Evolutionary conservation across 2,797 vertebrate species (phyloP), one percentile per base, ranked within the genome.

Genomic region (Anisognathus igniventris): DNA sequence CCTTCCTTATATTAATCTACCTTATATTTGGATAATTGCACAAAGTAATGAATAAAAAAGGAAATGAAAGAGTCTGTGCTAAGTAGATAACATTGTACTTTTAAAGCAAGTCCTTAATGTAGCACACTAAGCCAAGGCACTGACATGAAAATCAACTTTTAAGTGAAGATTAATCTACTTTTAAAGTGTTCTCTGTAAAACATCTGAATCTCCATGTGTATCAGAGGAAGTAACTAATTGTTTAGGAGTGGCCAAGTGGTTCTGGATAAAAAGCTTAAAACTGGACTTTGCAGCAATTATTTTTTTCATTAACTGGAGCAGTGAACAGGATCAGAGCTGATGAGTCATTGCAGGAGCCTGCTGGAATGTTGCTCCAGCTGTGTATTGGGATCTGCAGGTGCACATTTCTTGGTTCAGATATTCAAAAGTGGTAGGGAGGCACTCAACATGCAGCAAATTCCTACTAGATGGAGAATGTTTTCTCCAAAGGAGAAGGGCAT

Each of bases 281-380:
- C 28, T 68, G 51, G 76, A 76, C 72, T 93, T 95, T 31, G 72
- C 91, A 94, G 31, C 11, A 27, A 72, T 71, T 91, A 5, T 39
- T 37, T 7, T 66, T 94, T 75, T 56, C 33, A 51, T 86, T 92
- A 92, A 78, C 76, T 90, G 88, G 73, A 60, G 45, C 27, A 44
- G 45, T 47, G 53, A 76, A 65, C 54, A 42, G 45, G 70, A 50
- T 90, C 83, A 92, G 61, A 89, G 88, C 84, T 92, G 85, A 51
- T 92, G 73, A 95, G 60, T 90, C 72, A 88, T 51, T 73, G 45
- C 64, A 72, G 17, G 42, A 96, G 40, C 56, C 45, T 66, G 54
- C 56, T 64, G 89, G 96, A 90, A 89, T 94, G 94, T 93, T 95
- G 75, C 92, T 93, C 76, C 78, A 96, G 94, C 40, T 93, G 91